A percentile compares a stretch with the other conserved stretches of the same genome.
These are phyloP conservation scores for Cryptocephalus primarius DNA, from an alignment of 2,888 invertebrate genomes.

Conservation along the genomic window DNA sequence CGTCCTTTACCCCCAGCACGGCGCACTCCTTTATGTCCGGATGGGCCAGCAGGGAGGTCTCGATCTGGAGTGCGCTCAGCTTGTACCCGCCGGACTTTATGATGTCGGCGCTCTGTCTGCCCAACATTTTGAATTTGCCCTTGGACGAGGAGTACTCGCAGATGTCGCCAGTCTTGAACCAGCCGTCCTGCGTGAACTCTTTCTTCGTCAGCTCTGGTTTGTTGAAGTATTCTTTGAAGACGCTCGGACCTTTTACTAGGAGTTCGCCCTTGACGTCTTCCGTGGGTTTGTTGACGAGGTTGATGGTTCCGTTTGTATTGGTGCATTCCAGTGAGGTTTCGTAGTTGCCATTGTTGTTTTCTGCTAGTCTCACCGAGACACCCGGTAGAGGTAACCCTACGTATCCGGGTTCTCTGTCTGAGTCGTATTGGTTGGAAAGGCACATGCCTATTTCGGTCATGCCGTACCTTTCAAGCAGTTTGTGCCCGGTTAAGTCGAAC, in stretches of 20 bases:
- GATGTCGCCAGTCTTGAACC: constrained; percentile 85
- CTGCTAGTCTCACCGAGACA: constrained; percentile 48
- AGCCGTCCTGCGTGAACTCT: constrained; percentile 69
- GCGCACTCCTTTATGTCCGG: constrained; percentile 64
- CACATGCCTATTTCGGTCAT: constrained; percentile 86
- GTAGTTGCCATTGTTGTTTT: constrained; percentile 15
- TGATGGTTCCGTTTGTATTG: constrained; percentile 17
- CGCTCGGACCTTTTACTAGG: constrained; percentile 51
- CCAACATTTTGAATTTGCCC: constrained; percentile 62
- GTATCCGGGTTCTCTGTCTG: constrained; percentile 48
- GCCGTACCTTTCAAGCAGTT: constrained; percentile 45
- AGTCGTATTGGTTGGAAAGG: constrained; percentile 62
- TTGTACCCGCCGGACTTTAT: constrained; percentile 82
- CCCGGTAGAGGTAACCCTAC: constrained; percentile 73
- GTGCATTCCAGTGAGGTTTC: constrained; percentile 27
- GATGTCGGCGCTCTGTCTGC: constrained; percentile 72
- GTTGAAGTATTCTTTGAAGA: constrained; percentile 70
- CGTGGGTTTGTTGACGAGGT: constrained; percentile 1
- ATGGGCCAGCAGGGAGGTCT: constrained; percentile 66
- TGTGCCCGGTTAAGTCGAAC: constrained; percentile 71
- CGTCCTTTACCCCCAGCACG: constrained; percentile 59
- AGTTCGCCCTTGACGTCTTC: constrained; percentile 44
- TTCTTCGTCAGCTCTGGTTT: constrained; percentile 54
- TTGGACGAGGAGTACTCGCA: constrained; percentile 46
- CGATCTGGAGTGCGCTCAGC: constrained; percentile 75